Conservation (phyloP, 2,797 vertebrate species). For the Botia almorhae region DNA sequence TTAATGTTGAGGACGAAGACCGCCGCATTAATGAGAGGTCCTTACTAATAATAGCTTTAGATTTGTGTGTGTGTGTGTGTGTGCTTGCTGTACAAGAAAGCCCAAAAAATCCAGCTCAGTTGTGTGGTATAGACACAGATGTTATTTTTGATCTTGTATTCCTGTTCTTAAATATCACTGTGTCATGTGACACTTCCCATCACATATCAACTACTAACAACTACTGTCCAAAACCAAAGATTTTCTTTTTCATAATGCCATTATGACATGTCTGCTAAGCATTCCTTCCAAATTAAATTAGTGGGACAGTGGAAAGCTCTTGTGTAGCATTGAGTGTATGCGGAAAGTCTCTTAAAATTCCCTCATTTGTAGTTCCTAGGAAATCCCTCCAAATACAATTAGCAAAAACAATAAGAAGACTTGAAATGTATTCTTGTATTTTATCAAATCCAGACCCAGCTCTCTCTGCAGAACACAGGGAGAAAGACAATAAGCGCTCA, state of each 20-base stretch:
- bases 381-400: conserved; percentile 25
- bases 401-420: conserved; percentile 21
- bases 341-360: conserved; percentile 4
- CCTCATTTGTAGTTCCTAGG: not conserved
- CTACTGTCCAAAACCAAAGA: not conserved
- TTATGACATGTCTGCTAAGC: not conserved
- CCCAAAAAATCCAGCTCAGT: not conserved
- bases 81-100: not conserved
- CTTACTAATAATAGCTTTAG: too few species aligned
- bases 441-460: conserved; percentile 1
- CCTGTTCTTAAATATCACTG: not conserved
- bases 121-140: not conserved
- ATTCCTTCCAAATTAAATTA: conserved; percentile 38
- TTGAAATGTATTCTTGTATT: conserved; percentile 22
- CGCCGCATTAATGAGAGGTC: too few species aligned
- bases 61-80: too few species aligned
- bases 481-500: not conserved
- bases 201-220: not conserved
- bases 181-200: not conserved
- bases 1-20: not conserved
- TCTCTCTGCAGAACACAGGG: not conserved
- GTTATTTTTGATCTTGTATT: not conserved
- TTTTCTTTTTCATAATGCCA: not conserved
- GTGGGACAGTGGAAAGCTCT: conserved; percentile 4
- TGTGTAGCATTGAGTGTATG: not conserved